Conservation (phyloP, 2,113 vertebrate species). For the Siniperca knerii region DNA sequence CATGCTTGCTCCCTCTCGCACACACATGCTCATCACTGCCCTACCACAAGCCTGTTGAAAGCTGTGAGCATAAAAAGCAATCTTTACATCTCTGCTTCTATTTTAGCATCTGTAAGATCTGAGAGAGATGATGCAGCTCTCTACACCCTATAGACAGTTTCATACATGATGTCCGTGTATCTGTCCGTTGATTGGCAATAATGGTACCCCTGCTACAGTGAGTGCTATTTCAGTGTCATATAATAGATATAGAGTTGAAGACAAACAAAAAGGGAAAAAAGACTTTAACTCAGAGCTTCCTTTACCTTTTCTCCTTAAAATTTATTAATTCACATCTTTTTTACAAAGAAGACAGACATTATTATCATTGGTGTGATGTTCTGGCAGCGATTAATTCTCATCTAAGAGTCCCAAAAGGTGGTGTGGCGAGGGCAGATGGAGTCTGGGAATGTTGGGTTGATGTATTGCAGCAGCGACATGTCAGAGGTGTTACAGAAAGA, state of each 20-base stretch:
- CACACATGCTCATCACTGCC: conserved; percentile 21
- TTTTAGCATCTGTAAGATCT: conserved; percentile 6
- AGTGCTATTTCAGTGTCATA: neutral
- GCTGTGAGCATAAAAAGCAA: neutral
- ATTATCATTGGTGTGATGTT: conserved; percentile 16
- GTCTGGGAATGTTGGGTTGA: conserved; percentile 19
- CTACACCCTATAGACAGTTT: neutral
- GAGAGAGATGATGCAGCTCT: neutral
- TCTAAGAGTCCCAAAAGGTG: conserved; percentile 58
- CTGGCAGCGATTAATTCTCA: conserved; percentile 26
- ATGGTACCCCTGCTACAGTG: too few species aligned
- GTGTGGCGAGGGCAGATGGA: conserved; percentile 15
- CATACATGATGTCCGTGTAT: neutral
- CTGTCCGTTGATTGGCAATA: neutral
- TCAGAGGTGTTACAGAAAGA: conserved; percentile 7
- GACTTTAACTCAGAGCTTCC: neutral
- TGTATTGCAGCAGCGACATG: conserved; percentile 18
- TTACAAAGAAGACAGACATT: conserved; percentile 55
- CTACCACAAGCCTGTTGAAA: conserved; percentile 13
- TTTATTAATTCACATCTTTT: conserved; percentile 76
- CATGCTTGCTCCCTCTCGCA: conserved; percentile 6
- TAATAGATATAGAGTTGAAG: neutral
- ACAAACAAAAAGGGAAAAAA: neutral
- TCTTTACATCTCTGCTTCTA: conserved; percentile 5
- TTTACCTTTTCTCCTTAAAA: conserved; percentile 44